Percentiles rank a stretch among this genome's conserved stretches.
Evolutionary conservation across 2,113 vertebrate genomes (phyloP).

Genomic region (Thamnaconus septentrionalis): DNA sequence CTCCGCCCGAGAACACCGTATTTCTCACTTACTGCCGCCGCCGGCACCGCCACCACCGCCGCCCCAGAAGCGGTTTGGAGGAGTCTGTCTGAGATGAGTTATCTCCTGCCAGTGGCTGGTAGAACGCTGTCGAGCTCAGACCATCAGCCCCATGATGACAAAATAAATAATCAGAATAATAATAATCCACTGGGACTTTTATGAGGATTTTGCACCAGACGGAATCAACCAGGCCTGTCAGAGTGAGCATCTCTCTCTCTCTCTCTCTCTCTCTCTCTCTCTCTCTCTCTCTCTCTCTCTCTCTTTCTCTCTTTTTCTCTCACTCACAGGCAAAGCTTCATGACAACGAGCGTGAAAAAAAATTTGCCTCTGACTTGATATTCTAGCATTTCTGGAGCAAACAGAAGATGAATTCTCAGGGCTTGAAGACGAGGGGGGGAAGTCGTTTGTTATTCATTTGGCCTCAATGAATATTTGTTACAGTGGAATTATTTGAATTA

Average conservation of each 20-base stretch:
- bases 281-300: too few relatives aligned
- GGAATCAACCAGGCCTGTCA: conserved; percentile 12
- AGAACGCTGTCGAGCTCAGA: conserved; percentile 2
- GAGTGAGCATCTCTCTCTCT: not conserved
- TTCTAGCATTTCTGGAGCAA: conserved; percentile 4
- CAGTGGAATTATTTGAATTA: too few relatives aligned
- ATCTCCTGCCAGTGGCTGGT: conserved; percentile 12
- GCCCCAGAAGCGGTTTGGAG: conserved; percentile 17
- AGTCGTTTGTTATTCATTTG: too few relatives aligned
- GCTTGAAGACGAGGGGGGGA: too few relatives aligned
- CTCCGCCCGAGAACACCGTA: conserved; percentile 16
- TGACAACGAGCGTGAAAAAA: not conserved
- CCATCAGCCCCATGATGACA: conserved; percentile 13
- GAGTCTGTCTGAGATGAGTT: conserved; percentile 41
- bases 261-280: too few relatives aligned
- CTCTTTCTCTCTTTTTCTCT: conserved; percentile 7
- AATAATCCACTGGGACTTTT: conserved; percentile 25
- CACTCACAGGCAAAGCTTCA: conserved; percentile 18
- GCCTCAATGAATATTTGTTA: too few relatives aligned
- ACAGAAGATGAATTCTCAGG: not conserved
- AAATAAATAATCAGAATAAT: conserved; percentile 9
- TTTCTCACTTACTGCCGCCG: conserved; percentile 36
- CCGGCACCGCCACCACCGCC: conserved; percentile 18
- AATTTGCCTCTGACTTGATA: not conserved
- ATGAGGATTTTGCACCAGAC: conserved; percentile 15